Conservation (phyloP, 2,888 invertebrate species). For the Chelonus formosanus region DNA sequence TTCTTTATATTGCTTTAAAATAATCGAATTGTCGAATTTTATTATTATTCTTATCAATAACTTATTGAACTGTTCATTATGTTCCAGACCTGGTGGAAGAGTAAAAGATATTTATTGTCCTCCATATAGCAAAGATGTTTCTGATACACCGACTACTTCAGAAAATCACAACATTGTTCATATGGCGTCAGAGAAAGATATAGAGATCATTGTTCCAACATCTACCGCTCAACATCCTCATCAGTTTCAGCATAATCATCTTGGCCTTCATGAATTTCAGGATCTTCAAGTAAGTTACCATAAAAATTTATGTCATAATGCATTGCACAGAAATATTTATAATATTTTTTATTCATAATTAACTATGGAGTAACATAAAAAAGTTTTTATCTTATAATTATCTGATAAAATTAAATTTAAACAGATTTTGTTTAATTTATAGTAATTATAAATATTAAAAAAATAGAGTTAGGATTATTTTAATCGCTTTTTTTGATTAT, state of each 20-base stretch:
- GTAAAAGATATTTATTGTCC: slow-evolving; percentile 61
- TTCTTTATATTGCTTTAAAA: too few relatives aligned
- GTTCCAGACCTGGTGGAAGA: slow-evolving; percentile 59
- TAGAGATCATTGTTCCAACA: slow-evolving; percentile 66
- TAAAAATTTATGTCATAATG: too few relatives aligned
- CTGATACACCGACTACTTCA: slow-evolving; percentile 53
- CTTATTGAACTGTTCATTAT: background rate
- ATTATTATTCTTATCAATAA: background rate
- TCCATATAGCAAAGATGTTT: slow-evolving; percentile 48
- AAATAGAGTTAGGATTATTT: too few relatives aligned
- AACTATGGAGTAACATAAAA: too few relatives aligned
- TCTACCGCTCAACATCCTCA: slow-evolving; percentile 60
- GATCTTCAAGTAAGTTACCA: slow-evolving; percentile 67
- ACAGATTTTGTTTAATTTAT: too few relatives aligned
- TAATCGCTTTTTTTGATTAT: too few relatives aligned
- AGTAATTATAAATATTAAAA: too few relatives aligned
- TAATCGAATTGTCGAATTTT: too few relatives aligned
- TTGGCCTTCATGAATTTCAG: slow-evolving; percentile 71
- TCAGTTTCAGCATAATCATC: slow-evolving; percentile 70
- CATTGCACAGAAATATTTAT: too few relatives aligned
- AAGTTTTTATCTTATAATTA: too few relatives aligned
- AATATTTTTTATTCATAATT: too few relatives aligned
- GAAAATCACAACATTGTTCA: slow-evolving; percentile 59
- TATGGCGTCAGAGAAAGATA: slow-evolving; percentile 69
- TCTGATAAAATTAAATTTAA: too few relatives aligned